Conservation (phyloP, 2,888 invertebrate genomes). For the Gastrophysa polygoni region DNA sequence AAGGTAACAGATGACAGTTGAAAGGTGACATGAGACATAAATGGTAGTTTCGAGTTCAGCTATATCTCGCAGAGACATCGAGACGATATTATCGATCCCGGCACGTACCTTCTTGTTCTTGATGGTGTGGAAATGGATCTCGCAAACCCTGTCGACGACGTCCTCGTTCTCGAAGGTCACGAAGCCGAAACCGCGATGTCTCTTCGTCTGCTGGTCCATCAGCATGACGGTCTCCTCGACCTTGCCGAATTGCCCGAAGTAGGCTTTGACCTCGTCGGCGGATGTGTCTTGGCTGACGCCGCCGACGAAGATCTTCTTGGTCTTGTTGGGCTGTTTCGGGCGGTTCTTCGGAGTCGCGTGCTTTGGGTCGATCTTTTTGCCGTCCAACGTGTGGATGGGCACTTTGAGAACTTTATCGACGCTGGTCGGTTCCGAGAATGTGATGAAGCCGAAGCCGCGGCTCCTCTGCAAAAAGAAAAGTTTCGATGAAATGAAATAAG, state of each 20-base stretch:
- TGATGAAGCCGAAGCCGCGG: slow-evolving; percentile 93
- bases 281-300: slow-evolving; percentile 92
- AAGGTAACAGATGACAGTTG: too few species aligned
- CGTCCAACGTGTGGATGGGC: slow-evolving; percentile 88
- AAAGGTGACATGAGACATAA: too few species aligned
- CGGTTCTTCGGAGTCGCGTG: slow-evolving; percentile 92
- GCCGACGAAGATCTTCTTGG: slow-evolving; percentile 87
- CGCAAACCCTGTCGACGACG: slow-evolving; percentile 90
- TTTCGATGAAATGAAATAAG: too few species aligned
- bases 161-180: slow-evolving; percentile 92
- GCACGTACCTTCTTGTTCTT: slow-evolving; percentile 93
- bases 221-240: slow-evolving; percentile 93
- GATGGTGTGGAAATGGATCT: slow-evolving; percentile 91
- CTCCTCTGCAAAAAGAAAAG: slow-evolving; percentile 74
- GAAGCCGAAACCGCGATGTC: slow-evolving; percentile 90
- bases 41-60: too few species aligned
- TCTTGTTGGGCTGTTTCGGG: slow-evolving; percentile 83
- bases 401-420: slow-evolving; percentile 91
- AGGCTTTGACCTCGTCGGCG: slow-evolving; percentile 87
- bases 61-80: too few species aligned
- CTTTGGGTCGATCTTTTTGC: slow-evolving; percentile 93
- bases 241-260: slow-evolving; percentile 88
- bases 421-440: slow-evolving; percentile 88
- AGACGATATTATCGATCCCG: too few species aligned
- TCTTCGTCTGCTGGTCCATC: slow-evolving; percentile 92